A percentile compares a stretch with the other conserved stretches of the same genome.
Evolutionary conservation across 2,113 vertebrate species (phyloP).

Genomic region (Chloebia gouldiae): DNA sequence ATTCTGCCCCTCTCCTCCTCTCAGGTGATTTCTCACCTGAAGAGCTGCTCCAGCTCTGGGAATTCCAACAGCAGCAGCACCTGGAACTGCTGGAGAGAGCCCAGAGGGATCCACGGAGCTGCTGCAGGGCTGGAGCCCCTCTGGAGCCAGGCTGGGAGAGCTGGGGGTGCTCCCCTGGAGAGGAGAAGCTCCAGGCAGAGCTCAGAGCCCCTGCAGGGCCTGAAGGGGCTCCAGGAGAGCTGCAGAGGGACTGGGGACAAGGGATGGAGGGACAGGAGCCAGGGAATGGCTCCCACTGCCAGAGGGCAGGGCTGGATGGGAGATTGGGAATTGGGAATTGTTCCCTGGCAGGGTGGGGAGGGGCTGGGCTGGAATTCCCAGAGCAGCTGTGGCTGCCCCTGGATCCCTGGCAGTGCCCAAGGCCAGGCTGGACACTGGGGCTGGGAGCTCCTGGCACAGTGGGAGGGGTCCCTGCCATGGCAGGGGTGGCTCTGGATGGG

Average conservation of each 20-base stretch:
- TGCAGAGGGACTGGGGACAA: not conserved
- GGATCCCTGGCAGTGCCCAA: not conserved
- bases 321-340: too few relatives aligned
- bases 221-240: not conserved
- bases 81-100: not conserved
- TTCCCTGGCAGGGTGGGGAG: too few relatives aligned
- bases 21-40: not conserved
- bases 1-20: not conserved
- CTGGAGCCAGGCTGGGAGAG: not conserved
- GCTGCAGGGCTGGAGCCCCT: not conserved
- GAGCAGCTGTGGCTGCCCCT: not conserved
- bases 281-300: not conserved
- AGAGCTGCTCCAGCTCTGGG: not conserved
- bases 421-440: not conserved
- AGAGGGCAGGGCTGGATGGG: too few relatives aligned
- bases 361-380: not conserved
- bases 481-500: rapidly evolving
- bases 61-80: not conserved
- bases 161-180: not conserved
- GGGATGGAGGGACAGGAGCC: not conserved
- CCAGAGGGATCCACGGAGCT: not conserved
- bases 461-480: not conserved
- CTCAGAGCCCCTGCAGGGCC: not conserved
- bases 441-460: not conserved
- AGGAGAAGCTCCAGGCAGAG: not conserved